phyloP scores from a whole-genome alignment of 2,888 invertebrate genomes.

The Amorpha juglandis region DNA sequence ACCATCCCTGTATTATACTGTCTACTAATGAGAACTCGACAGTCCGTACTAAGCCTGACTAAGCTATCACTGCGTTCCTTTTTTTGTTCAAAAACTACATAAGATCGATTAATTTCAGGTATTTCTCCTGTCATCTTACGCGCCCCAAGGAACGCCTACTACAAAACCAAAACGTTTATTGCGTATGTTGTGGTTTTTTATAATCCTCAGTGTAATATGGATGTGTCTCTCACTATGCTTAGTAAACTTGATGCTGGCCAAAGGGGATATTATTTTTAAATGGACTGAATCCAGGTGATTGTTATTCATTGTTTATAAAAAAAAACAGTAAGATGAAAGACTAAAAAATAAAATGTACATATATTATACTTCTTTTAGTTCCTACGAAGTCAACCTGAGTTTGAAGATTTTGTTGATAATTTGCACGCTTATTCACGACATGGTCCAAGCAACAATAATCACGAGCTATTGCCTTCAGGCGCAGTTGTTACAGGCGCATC shows the following conservation, averaged over 20 bases:
- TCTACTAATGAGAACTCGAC: too few species aligned
- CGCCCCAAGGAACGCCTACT: conserved; percentile 85
- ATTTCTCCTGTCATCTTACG: conserved; percentile 89
- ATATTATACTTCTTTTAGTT: conserved; percentile 61
- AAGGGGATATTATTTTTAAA: conserved; percentile 85
- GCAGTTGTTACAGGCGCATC: conserved; percentile 89
- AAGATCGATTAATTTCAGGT: conserved; percentile 74
- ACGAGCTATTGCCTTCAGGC: conserved; percentile 93
- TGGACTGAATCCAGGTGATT: conserved; percentile 86
- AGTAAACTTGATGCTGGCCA: conserved; percentile 87
- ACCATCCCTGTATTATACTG: too few species aligned
- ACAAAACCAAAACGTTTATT: conserved; percentile 88
- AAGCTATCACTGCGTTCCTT: too few species aligned
- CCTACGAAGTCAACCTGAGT: conserved; percentile 70
- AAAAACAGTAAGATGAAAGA: neutral
- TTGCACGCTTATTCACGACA: conserved; percentile 90
- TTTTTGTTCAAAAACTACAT: too few species aligned
- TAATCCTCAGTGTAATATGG: conserved; percentile 88
- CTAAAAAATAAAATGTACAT: neutral
- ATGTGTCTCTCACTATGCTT: conserved; percentile 87
- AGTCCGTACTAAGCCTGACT: too few species aligned
- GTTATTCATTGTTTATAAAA: neutral
- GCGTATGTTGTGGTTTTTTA: conserved; percentile 89
- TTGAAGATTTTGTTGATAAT: conserved; percentile 86
- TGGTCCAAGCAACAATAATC: conserved; percentile 92